Evolutionary conservation across 2,888 invertebrate species (phyloP).

Genomic region (Steinernema scapterisci): DNA sequence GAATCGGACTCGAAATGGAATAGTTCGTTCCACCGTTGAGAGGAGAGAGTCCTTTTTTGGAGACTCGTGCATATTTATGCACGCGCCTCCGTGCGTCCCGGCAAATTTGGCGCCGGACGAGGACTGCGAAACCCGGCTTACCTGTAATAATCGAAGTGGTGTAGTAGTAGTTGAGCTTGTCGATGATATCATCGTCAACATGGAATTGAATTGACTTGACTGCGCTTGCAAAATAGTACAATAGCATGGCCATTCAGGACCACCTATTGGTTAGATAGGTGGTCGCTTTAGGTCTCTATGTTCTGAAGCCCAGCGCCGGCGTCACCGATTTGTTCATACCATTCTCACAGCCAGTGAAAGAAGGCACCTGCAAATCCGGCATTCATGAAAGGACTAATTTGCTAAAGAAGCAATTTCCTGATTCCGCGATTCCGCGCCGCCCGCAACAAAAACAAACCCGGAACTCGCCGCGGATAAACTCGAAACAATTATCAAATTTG

Average conservation of each 20-base stretch:
- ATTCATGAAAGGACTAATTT: no score
- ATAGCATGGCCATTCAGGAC: constrained; percentile 45
- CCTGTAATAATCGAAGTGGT: constrained; percentile 67
- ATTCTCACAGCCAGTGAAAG: neutral
- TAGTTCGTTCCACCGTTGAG: neutral
- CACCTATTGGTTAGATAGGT: constrained; percentile 31
- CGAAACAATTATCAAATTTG: neutral
- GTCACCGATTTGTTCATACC: constrained; percentile 25
- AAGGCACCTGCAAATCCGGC: constrained; percentile 8
- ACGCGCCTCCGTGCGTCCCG: no score
- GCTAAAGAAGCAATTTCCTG: no score
- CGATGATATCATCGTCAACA: constrained; percentile 68
- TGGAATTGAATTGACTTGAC: constrained; percentile 57
- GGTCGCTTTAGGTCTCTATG: constrained; percentile 29
- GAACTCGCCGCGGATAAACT: neutral
- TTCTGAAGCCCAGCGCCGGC: constrained; percentile 29
- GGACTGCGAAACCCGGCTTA: constrained; percentile 33
- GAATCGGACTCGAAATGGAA: neutral
- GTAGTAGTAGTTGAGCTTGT: constrained; percentile 68
- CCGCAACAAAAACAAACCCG: no score
- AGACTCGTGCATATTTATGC: neutral
- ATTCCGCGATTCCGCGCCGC: no score
- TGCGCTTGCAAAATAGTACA: constrained; percentile 41
- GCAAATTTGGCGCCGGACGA: no score
- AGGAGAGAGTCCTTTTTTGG: neutral